A percentile compares a stretch with the other conserved stretches of the same genome.
Evolutionary conservation across 2,888 invertebrate genomes (phyloP).

Genomic region (Pyrochroa serraticornis): DNA sequence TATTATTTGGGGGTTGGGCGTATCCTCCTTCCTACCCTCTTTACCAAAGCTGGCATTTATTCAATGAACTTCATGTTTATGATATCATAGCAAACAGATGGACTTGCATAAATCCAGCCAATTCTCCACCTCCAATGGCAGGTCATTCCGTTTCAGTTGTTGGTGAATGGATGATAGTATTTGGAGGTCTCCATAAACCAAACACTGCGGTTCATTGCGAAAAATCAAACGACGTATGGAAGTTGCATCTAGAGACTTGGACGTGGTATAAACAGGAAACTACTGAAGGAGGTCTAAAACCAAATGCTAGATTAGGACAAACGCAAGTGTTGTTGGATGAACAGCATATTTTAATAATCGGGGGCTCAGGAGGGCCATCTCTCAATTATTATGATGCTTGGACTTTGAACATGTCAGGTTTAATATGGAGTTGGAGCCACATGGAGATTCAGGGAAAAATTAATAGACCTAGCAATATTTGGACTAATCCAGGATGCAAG

Average conservation of each 20-base stretch:
- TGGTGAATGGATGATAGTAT: constrained; percentile 81
- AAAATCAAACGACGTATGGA: constrained; percentile 86
- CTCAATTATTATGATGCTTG: constrained; percentile 90
- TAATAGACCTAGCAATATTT: constrained; percentile 84
- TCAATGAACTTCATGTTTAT: constrained; percentile 91
- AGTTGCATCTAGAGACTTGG: constrained; percentile 77
- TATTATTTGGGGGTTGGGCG: constrained; percentile 93
- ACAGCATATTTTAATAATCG: constrained; percentile 78
- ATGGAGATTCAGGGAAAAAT: constrained; percentile 77
- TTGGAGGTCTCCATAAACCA: constrained; percentile 60
- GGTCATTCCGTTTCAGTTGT: constrained; percentile 92
- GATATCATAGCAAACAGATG: constrained; percentile 82
- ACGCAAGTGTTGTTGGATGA: constrained; percentile 85
- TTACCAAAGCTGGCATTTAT: constrained; percentile 85
- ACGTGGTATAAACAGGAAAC: constrained; percentile 78
- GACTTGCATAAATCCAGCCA: constrained; percentile 67
- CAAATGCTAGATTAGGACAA: constrained; percentile 78
- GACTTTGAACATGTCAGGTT: constrained; percentile 79
- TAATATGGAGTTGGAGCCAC: constrained; percentile 75
- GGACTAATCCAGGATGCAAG: constrained; percentile 92
- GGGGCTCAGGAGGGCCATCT: constrained; percentile 87
- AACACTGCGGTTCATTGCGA: constrained; percentile 54
- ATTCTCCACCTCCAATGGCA: constrained; percentile 79
- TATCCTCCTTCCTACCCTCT: constrained; percentile 87
- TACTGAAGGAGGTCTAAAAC: constrained; percentile 51